Base-by-base conservation (phyloP, 2,797 vertebrate species). In the Podarcis lilfordi region DNA sequence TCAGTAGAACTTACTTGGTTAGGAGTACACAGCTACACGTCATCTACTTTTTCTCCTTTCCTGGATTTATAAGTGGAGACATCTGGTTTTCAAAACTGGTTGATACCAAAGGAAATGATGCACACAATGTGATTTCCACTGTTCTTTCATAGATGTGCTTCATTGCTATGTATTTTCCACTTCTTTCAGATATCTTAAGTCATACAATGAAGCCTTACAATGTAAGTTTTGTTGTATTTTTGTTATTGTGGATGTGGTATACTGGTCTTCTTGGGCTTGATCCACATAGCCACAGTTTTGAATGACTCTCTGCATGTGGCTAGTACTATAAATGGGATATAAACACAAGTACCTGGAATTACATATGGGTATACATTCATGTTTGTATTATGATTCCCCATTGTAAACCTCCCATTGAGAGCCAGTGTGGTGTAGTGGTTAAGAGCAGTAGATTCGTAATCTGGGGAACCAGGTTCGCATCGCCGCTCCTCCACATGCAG, bases 171-270 rank as follows among this genome's bases (percentile, higher is more conserved):
- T 59, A 45, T 75, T 88, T 94, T 71, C 35, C 19, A 75, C 55
- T 89, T 89, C 29, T 94, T 96, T 87, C 96, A 99, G 99, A 99
- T 95, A 99, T 99, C 93, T 96, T 99, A 95, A 96, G 94, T 90
- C 97, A 98, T 90, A 98, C 98, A 76, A 98, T 99, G 93, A 98
- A 97, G 81, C 94, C 99, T 45, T 99, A 99, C 91, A 98, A 99
- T 61, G 99, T 99, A 97, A 99, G 99, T 96, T 69, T 89, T 81
- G 80, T 45, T 90, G 92, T 74, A 23, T 87, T 37, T 90, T 89
- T 32, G 85, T 7, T 80, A 10, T 80, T 74, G 79, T 45, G 69
- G 76, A n/a, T 50, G 23, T 64, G 29, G 1, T 76, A 15, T 25
- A 25, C 55, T 45, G 19, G 64, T 74, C 59, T 43, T 45, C 25